These are phyloP conservation scores for Hirtodrosophila cameraria DNA, from an alignment of 2,888 invertebrate species.

Conservation along the genomic window DNA sequence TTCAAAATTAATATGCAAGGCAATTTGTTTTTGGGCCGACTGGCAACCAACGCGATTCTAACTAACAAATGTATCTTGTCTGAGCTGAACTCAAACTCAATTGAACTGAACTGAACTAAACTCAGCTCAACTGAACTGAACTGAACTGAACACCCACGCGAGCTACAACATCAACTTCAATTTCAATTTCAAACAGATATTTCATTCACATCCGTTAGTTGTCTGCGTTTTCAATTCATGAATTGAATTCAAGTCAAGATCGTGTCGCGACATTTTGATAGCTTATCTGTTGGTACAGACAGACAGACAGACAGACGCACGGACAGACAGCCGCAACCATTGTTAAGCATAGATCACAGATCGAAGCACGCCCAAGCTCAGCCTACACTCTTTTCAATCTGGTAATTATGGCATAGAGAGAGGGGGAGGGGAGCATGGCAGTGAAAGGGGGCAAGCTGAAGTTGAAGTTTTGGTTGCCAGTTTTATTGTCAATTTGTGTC, in stretches of 20 bases:
- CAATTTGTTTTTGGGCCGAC: slow-evolving; percentile 52
- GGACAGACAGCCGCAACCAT: slow-evolving; percentile 42
- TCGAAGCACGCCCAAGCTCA: slow-evolving; percentile 65
- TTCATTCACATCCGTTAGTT: slow-evolving; percentile 69
- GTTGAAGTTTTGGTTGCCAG: no score
- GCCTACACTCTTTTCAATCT: slow-evolving; percentile 34
- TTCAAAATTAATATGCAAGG: slow-evolving; percentile 70
- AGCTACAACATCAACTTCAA: slow-evolving; percentile 16
- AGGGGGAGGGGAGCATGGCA: neutral
- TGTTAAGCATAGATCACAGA: slow-evolving; percentile 55
- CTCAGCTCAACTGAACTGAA: neutral
- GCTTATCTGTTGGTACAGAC: slow-evolving; percentile 68
- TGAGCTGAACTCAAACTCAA: no score
- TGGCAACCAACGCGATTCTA: slow-evolving; percentile 9
- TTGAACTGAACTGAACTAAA: no score
- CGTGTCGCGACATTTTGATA: slow-evolving; percentile 72
- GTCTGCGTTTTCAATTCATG: slow-evolving; percentile 45
- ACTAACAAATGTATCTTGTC: no score
- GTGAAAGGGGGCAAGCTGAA: slow-evolving; percentile 8
- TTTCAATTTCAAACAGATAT: slow-evolving; percentile 34
- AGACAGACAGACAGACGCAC: no score
- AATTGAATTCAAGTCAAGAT: slow-evolving; percentile 73
- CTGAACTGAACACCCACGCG: slow-evolving; percentile 25
- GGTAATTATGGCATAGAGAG: neutral
- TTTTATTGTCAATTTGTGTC: slow-evolving; percentile 68